phyloP scores from a whole-genome alignment of 2,797 vertebrate genomes.

The Carapus acus region DNA sequence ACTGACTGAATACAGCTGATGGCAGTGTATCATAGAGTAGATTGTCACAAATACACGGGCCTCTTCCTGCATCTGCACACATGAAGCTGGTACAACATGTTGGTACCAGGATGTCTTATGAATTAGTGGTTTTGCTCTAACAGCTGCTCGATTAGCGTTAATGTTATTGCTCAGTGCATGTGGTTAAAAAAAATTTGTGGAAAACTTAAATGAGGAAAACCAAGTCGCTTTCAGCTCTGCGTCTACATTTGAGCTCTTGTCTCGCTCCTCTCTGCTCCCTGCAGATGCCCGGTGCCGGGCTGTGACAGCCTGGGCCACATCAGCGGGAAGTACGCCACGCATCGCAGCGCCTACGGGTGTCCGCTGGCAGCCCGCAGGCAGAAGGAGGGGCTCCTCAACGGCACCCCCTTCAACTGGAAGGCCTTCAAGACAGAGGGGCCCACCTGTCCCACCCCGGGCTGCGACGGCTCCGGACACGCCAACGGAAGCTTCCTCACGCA shows the following conservation, averaged over 20 bases:
- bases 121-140: constrained; percentile 7
- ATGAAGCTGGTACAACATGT: constrained; percentile 36
- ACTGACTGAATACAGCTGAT: constrained; percentile 63
- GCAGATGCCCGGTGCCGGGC: constrained; percentile 92
- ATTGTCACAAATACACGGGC: constrained; percentile 47
- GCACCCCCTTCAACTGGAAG: constrained; percentile 94
- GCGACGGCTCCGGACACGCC: constrained; percentile 92
- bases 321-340: constrained; percentile 95
- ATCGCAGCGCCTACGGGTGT: constrained; percentile 94
- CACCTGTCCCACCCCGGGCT: constrained; percentile 90
- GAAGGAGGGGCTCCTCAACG: constrained; percentile 91
- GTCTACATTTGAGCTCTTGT: constrained; percentile 24
- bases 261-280: constrained; percentile 12
- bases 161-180: constrained; percentile 14
- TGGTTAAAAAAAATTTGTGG: constrained; percentile 5
- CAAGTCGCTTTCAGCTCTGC: constrained; percentile 35
- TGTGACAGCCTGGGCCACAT: constrained; percentile 97
- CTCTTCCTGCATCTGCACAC: constrained; percentile 55
- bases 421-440: constrained; percentile 93
- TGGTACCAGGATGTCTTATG: constrained; percentile 24
- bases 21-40: constrained; percentile 58
- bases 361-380: constrained; percentile 91
- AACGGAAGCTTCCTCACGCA: constrained; percentile 98
- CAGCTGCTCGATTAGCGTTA: constrained; percentile 21
- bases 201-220: constrained; percentile 8